phyloP scores from a whole-genome alignment of 2,113 vertebrate genomes.

The Sebastes fasciatus region DNA sequence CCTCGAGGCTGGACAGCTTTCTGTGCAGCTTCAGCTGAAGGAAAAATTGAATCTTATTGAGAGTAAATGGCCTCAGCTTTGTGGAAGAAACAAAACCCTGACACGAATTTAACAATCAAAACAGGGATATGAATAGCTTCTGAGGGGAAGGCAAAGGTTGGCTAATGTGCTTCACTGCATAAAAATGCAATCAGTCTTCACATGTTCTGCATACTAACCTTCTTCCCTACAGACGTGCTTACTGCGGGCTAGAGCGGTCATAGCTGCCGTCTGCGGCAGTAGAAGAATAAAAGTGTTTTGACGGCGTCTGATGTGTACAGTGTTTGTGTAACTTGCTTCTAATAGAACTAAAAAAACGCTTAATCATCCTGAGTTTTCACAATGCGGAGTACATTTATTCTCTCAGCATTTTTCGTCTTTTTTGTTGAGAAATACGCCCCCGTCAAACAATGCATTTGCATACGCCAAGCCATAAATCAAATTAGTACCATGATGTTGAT shows the following conservation, averaged over 20 bases:
- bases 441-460: conserved; percentile 59
- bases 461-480: conserved; percentile 61
- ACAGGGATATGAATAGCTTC: conserved; percentile 64
- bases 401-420: conserved; percentile 13
- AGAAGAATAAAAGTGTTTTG: conserved; percentile 18
- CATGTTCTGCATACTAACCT: conserved; percentile 68
- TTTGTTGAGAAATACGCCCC: conserved; percentile 19
- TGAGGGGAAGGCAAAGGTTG: conserved; percentile 62
- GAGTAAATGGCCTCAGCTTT: conserved; percentile 44
- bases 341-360: conserved; percentile 33
- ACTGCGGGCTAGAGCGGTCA: conserved; percentile 37
- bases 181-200: conserved; percentile 62
- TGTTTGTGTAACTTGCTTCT: conserved; percentile 11
- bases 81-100: conserved; percentile 41
- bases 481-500: conserved; percentile 61
- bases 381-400: conserved; percentile 31
- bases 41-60: conserved; percentile 37
- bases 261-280: conserved; percentile 30
- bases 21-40: conserved; percentile 3
- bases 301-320: conserved; percentile 8
- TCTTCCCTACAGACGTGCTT: conserved; percentile 55
- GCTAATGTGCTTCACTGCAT: conserved; percentile 64
- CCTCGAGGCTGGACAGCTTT: conserved; percentile 37
- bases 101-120: conserved; percentile 72
- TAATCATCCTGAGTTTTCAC: conserved; percentile 40